Percentiles rank a stretch among this genome's conserved stretches.
Evolutionary conservation across 2,888 invertebrate species (phyloP).

Genomic region (Galerucella pusilla): DNA sequence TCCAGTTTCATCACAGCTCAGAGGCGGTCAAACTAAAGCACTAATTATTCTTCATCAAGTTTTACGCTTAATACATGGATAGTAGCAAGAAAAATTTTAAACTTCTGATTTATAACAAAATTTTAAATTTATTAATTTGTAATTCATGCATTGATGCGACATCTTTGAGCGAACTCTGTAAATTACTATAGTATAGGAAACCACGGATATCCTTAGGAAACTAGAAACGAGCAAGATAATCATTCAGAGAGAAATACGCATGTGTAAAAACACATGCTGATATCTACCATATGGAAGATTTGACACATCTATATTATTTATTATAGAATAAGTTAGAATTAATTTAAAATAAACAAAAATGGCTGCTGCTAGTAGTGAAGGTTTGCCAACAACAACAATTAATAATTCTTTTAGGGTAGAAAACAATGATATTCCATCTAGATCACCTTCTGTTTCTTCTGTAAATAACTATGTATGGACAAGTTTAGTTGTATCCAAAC

Average conservation of each 20-base stretch:
- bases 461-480: conserved; percentile 66
- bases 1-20: no score
- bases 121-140: no score
- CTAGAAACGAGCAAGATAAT: background rate
- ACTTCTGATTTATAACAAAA: no score
- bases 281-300: background rate
- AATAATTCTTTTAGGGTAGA: conserved; percentile 48
- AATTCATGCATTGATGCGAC: background rate
- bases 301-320: background rate
- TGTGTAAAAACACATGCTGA: background rate
- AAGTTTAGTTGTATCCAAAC: conserved; percentile 57
- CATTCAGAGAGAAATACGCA: background rate
- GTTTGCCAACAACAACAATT: conserved; percentile 61
- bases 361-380: conserved; percentile 65
- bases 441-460: conserved; percentile 71
- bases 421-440: conserved; percentile 65
- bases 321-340: background rate
- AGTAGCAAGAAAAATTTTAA: no score
- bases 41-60: no score
- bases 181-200: background rate
- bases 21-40: no score
- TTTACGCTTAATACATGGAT: no score
- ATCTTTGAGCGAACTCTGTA: background rate
- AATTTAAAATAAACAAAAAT: conserved; percentile 48
- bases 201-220: background rate